Percentiles rank a stretch among this genome's conserved stretches.
phyloP scores from a whole-genome alignment of 2,113 vertebrate species.

The Machaerirhynchus nigripectus region DNA sequence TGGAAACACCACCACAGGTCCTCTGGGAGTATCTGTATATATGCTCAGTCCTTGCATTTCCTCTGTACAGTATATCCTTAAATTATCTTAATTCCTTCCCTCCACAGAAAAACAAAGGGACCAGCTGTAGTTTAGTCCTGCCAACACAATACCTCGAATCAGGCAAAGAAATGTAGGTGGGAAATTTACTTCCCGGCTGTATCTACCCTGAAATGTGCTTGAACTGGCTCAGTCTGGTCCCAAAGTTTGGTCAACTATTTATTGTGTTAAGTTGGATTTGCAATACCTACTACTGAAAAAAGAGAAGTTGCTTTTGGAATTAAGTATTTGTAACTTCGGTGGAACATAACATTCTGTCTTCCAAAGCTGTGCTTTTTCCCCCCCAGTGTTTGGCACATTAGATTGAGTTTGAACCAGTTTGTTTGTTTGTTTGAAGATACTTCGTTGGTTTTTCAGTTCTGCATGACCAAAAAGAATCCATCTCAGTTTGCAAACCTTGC shows the following conservation, averaged over 20 bases:
- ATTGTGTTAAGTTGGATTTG: slow-evolving; percentile 17
- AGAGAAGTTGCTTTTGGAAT: background rate
- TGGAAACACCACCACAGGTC: background rate
- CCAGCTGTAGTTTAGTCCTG: background rate
- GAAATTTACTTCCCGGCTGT: background rate
- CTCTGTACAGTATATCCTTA: slow-evolving; percentile 44
- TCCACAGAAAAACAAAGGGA: slow-evolving; percentile 2
- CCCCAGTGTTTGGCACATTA: background rate
- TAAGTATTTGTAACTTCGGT: background rate
- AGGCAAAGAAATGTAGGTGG: background rate
- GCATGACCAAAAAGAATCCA: background rate
- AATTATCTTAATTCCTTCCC: slow-evolving; percentile 62
- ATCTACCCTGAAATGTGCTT: background rate
- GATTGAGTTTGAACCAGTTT: background rate
- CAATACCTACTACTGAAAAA: background rate
- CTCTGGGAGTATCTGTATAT: background rate
- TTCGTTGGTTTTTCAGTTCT: background rate
- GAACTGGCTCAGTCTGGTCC: background rate
- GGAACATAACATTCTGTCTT: accelerated
- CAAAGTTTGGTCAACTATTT: slow-evolving; percentile 36
- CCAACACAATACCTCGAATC: background rate
- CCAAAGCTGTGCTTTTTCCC: background rate
- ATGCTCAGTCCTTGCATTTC: background rate
- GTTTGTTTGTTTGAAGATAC: background rate
- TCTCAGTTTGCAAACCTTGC: background rate